Conservation (phyloP, 2,797 vertebrate species). For the Acrossocheilus wenchowensis region DNA sequence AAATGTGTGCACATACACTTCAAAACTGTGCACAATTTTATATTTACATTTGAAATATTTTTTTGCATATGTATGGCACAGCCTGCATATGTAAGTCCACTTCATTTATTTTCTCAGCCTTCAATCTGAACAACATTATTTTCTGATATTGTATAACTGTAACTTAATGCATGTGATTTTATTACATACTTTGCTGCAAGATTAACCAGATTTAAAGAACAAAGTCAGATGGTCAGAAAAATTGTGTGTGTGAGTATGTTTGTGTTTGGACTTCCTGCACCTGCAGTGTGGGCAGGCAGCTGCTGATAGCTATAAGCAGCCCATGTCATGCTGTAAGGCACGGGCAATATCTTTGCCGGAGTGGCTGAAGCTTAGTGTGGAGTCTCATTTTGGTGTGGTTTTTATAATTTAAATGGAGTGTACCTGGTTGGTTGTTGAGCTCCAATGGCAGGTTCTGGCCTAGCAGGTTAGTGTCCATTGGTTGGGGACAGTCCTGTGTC, state of each 20-base stretch:
- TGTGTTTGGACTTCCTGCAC: slow-evolving; percentile 62
- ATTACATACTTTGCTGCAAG: background rate
- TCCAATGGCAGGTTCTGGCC: slow-evolving; percentile 89
- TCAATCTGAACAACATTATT: background rate
- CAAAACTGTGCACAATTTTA: background rate
- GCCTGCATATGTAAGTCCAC: background rate
- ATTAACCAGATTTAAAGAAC: slow-evolving; percentile 20
- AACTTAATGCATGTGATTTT: background rate
- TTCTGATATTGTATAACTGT: background rate
- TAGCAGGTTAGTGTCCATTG: slow-evolving; percentile 96
- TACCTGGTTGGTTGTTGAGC: slow-evolving; percentile 87
- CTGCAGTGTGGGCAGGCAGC: slow-evolving; percentile 65
- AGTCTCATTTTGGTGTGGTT: background rate
- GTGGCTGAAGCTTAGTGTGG: slow-evolving; percentile 18
- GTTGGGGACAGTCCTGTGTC: slow-evolving; percentile 95
- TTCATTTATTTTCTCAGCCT: background rate
- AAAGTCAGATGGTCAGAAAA: slow-evolving; percentile 29
- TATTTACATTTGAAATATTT: background rate
- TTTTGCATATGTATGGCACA: background rate
- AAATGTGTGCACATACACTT: background rate
- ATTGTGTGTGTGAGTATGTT: background rate
- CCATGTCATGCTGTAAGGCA: slow-evolving; percentile 60
- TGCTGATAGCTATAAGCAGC: slow-evolving; percentile 59
- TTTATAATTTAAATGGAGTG: background rate
- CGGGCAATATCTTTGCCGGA: slow-evolving; percentile 8